phyloP scores from a whole-genome alignment of 2,113 vertebrate species.

The Larimichthys crocea region DNA sequence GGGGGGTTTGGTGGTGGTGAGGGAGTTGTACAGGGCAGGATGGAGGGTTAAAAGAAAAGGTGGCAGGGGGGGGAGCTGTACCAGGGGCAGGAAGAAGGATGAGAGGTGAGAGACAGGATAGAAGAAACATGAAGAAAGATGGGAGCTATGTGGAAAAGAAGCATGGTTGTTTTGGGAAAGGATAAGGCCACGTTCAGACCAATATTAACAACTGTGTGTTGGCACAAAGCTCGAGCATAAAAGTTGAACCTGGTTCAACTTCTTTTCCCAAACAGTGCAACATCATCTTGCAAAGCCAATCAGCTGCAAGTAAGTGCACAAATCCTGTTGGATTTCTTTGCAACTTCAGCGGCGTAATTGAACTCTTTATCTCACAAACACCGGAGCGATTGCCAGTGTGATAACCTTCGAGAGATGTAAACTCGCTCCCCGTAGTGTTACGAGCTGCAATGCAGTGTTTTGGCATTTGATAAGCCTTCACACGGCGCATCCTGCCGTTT shows the following conservation, averaged over 20 bases:
- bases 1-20: constrained; percentile 27
- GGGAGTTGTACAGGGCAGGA: constrained; percentile 15
- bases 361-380: background rate
- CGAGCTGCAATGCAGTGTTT: background rate
- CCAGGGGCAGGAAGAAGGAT: constrained; percentile 19
- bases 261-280: background rate
- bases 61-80: constrained; percentile 12
- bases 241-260: background rate
- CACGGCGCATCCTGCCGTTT: background rate
- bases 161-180: background rate
- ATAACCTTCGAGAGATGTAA: background rate
- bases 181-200: background rate
- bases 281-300: background rate
- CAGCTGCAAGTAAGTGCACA: background rate
- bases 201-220: background rate
- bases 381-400: background rate
- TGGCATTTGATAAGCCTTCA: background rate
- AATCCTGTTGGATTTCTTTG: background rate
- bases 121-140: background rate
- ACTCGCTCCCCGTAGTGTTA: background rate
- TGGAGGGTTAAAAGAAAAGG: constrained; percentile 23
- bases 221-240: background rate
- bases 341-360: background rate
- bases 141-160: constrained; percentile 11
- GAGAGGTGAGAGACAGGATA: background rate